Evolutionary conservation across 2,888 invertebrate species (phyloP).

Genomic region (Glyphotaelius pellucidus): DNA sequence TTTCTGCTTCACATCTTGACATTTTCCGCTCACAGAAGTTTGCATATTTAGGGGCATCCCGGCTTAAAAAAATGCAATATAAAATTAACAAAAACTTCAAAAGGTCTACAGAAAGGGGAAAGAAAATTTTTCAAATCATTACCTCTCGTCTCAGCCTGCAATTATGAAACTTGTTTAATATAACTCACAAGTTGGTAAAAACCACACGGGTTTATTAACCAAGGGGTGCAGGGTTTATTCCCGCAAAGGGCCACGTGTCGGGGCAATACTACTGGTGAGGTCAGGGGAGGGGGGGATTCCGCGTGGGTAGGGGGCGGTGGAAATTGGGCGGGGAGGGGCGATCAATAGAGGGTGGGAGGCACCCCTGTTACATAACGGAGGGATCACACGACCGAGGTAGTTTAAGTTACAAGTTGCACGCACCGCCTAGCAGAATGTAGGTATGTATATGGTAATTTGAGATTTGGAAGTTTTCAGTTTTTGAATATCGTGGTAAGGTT

Average conservation of each 20-base stretch:
- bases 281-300: neutral
- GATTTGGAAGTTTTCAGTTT: neutral
- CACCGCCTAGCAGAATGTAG: neutral
- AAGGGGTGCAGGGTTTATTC: neutral
- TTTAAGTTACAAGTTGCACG: constrained; percentile 8
- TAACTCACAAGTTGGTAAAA: neutral
- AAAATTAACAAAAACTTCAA: neutral
- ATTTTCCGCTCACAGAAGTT: neutral
- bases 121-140: neutral
- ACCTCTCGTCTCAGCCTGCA: neutral
- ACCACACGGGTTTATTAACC: constrained; percentile 27
- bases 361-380: constrained; percentile 35
- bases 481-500: neutral
- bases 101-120: neutral
- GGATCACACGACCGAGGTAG: constrained; percentile 21
- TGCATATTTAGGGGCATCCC: neutral
- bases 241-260: constrained; percentile 23
- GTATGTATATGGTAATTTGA: neutral
- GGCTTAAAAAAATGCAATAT: neutral
- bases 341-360: constrained; percentile 42
- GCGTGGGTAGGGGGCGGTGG: neutral
- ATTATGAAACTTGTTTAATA: neutral
- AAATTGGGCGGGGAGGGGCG: neutral
- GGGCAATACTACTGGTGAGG: neutral
- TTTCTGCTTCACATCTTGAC: too few species aligned